phyloP scores from a whole-genome alignment of 1,140 invertebrate species.

The Microplitis mediator region DNA sequence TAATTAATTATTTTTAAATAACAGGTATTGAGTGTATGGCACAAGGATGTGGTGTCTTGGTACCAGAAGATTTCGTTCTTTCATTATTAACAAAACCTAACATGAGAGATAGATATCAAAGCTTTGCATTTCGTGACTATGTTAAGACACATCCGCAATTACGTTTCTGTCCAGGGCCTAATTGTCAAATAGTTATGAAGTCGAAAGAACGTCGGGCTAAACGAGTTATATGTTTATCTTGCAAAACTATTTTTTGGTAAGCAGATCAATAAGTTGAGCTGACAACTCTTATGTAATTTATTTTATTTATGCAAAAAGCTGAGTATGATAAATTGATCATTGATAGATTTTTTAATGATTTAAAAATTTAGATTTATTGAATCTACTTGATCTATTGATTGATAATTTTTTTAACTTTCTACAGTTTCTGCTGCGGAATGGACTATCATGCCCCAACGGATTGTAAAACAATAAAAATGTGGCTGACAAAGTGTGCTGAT shows the following conservation, averaged over 20 bases:
- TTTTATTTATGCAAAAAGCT: background rate
- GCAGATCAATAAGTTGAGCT: slow-evolving; percentile 43
- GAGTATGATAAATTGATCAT: no score
- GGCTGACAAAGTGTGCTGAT: slow-evolving; percentile 98
- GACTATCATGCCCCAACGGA: slow-evolving; percentile 98
- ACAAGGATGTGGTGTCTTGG: slow-evolving; percentile 87
- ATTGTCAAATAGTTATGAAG: slow-evolving; percentile 87
- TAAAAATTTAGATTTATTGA: no score
- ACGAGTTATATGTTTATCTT: slow-evolving; percentile 76
- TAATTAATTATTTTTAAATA: slow-evolving; percentile 11
- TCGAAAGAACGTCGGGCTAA: slow-evolving; percentile 81
- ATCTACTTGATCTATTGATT: no score
- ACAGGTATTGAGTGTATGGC: slow-evolving; percentile 95
- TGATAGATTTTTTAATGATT: no score
- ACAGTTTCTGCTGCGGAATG: slow-evolving; percentile 82
- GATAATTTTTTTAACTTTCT: slow-evolving; percentile 11
- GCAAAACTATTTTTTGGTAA: slow-evolving; percentile 83
- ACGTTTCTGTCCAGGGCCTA: slow-evolving; percentile 94
- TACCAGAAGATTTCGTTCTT: slow-evolving; percentile 95
- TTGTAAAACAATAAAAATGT: slow-evolving; percentile 94
- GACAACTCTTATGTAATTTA: slow-evolving; percentile 1
- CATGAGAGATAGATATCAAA: slow-evolving; percentile 90
- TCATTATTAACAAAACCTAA: slow-evolving; percentile 78
- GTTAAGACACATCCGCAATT: slow-evolving; percentile 91
- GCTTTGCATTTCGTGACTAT: slow-evolving; percentile 95